phyloP scores from a whole-genome alignment of 2,888 invertebrate species.

The Drosophila sordidula region DNA sequence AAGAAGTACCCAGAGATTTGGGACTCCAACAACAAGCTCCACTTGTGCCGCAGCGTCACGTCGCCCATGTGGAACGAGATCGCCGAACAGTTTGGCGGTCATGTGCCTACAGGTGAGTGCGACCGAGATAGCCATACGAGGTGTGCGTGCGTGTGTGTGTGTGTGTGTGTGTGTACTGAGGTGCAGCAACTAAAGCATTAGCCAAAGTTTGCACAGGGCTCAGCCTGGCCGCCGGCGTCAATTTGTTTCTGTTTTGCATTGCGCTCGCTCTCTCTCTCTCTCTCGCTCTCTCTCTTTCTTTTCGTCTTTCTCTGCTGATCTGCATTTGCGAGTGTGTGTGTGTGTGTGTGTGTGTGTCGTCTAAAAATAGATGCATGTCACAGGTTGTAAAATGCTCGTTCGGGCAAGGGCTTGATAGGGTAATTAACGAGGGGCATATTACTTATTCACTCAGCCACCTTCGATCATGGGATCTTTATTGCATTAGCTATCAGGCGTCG shows the following conservation, averaged over 20 bases:
- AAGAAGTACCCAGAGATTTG: conserved; percentile 83
- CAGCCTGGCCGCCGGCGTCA: conserved; percentile 24
- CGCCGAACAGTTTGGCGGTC: conserved; percentile 83
- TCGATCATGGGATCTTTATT: not conserved
- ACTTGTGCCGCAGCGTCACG: conserved; percentile 83
- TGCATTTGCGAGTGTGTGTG: conserved; percentile 11
- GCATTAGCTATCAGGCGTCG: not conserved
- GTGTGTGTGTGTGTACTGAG: not conserved
- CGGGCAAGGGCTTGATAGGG: conserved; percentile 13
- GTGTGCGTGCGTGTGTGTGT: not conserved
- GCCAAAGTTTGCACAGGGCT: conserved; percentile 23
- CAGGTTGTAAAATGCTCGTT: conserved; percentile 23
- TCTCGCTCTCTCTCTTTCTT: conserved; percentile 4
- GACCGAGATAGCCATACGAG: conserved; percentile 8
- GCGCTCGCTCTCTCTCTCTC: conserved; percentile 19
- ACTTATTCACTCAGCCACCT: not conserved
- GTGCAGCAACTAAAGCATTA: conserved; percentile 8
- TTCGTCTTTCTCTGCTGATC: conserved; percentile 5
- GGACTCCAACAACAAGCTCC: conserved; percentile 83
- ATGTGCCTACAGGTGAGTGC: conserved; percentile 82
- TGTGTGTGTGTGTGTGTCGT: conserved; percentile 4
- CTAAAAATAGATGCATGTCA: conserved; percentile 47
- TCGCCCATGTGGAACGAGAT: conserved; percentile 84
- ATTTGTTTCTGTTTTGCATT: conserved; percentile 41
- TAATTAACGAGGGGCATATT: conserved; percentile 13